Evolutionary conservation across 1,140 invertebrate species (phyloP).

Genomic region (Formica exsecta): DNA sequence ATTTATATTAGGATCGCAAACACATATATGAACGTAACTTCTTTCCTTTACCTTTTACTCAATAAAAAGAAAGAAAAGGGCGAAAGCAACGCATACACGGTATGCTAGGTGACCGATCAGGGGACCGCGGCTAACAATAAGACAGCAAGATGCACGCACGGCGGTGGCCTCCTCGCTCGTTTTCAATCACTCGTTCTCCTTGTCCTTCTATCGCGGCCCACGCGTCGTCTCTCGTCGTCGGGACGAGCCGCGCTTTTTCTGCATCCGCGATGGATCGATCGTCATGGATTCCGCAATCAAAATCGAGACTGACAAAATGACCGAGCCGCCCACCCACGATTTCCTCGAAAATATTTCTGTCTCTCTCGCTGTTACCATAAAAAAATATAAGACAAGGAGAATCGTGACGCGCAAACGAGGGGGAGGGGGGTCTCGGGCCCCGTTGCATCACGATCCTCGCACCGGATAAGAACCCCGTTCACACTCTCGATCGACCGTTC

Average conservation of each 20-base stretch:
- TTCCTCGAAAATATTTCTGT: not conserved
- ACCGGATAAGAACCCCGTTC: not conserved
- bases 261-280: conserved; percentile 42
- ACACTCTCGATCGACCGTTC: not conserved
- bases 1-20: conserved; percentile 45
- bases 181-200: conserved; percentile 67
- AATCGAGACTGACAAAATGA: conserved; percentile 14
- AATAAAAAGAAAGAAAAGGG: conserved; percentile 35
- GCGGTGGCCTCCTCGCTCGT: conserved; percentile 50
- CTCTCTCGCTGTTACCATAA: not conserved
- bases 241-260: conserved; percentile 38
- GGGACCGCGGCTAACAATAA: conserved; percentile 41
- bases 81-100: conserved; percentile 22
- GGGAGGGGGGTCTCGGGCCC: not conserved
- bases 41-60: not conserved
- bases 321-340: not conserved
- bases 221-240: conserved; percentile 32
- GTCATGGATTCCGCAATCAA: conserved; percentile 12
- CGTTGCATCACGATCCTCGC: conserved; percentile 37
- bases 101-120: conserved; percentile 56
- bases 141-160: not conserved
- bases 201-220: conserved; percentile 67
- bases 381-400: not conserved
- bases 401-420: not conserved
- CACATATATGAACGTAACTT: not conserved